Conservation (phyloP, 2,888 invertebrate species). For the Tigriopus californicus region DNA sequence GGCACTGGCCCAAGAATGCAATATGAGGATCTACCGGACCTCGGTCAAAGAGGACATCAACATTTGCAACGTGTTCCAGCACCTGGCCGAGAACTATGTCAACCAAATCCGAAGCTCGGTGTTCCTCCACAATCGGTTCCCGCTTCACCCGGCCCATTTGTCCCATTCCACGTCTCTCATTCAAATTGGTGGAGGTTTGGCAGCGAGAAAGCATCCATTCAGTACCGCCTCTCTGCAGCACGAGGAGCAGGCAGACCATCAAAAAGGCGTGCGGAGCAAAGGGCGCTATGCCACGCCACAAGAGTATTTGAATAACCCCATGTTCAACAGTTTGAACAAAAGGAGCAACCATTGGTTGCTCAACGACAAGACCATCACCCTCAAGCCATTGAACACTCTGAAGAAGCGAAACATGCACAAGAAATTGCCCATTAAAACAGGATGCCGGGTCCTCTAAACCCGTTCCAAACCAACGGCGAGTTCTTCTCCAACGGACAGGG, state of each 20-base stretch:
- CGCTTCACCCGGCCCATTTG: no score
- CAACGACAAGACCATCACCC: conserved; percentile 8
- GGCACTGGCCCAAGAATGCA: conserved; percentile 59
- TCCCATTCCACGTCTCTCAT: neutral
- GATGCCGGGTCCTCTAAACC: conserved; percentile 4
- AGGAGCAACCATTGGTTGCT: neutral
- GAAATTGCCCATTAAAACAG: conserved; percentile 1
- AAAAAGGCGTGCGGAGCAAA: no score
- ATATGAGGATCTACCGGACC: conserved; percentile 68
- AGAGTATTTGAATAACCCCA: conserved; percentile 10
- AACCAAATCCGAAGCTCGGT: conserved; percentile 27
- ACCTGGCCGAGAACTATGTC: conserved; percentile 68
- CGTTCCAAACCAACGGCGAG: no score
- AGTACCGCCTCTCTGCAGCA: no score
- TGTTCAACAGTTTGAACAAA: conserved; percentile 8
- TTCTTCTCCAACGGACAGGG: no score
- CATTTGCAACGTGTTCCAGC: conserved; percentile 78
- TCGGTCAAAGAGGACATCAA: conserved; percentile 91
- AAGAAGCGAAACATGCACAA: neutral
- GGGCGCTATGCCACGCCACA: neutral
- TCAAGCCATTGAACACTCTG: conserved; percentile 3
- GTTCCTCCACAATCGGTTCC: no score
- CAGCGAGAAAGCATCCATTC: neutral
- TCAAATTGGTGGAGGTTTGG: neutral
- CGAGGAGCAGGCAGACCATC: no score